Base-by-base conservation (phyloP, 2,888 invertebrate species). In the Phalangium opilio region DNA sequence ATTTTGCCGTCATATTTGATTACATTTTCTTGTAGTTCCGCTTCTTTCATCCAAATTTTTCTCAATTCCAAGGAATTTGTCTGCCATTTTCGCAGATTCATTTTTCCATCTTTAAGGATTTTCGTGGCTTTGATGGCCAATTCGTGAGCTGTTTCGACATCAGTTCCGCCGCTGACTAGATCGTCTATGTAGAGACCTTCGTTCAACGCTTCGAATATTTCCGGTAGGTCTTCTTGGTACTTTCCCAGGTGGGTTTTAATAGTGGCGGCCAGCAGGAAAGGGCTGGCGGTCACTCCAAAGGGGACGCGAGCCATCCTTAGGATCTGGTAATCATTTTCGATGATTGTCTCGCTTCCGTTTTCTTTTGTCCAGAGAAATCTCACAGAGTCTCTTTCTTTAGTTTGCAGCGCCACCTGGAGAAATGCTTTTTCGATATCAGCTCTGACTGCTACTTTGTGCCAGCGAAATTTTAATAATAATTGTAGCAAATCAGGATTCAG, bases 141-240 rank as follows among this genome's bases (percentile, higher is more conserved):
- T 11, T 10, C 12, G n/a, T 32, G 15, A 15, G 40, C 39, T 7
- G 21, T 19, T n/a, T n/a, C 3, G 14, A 20, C 20, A 18, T 32
- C 41, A 11, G 7, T 19, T 14, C 20, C 15, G 7, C 35, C 18
- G 14, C 34, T 34, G 10, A 42, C 38, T 1, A 47, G 21, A 38
- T 42, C 47, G 2, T 47, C 43, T 8, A 43, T 32, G 8, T 43
- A 47, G 4, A 47, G 43, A 27, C 27, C 4, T 8, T 43, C 32
- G 11, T 14, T n/a, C 1, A 43, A 27, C 18, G 39, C 32, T 15
- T 36, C 38, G 19, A n/a, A 38, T 4, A 32, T 32, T 27, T 27
- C 8, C 8, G 27, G 3, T 15, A 35, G 7, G 12, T 19, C n/a
- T 8, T 47, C 12, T 14, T 36, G 32, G 17, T 39, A 45, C 21